Evolutionary conservation across 2,113 vertebrate species (phyloP), one percentile per base, ranked within the genome.

Genomic region (Brevimyrus niger): DNA sequence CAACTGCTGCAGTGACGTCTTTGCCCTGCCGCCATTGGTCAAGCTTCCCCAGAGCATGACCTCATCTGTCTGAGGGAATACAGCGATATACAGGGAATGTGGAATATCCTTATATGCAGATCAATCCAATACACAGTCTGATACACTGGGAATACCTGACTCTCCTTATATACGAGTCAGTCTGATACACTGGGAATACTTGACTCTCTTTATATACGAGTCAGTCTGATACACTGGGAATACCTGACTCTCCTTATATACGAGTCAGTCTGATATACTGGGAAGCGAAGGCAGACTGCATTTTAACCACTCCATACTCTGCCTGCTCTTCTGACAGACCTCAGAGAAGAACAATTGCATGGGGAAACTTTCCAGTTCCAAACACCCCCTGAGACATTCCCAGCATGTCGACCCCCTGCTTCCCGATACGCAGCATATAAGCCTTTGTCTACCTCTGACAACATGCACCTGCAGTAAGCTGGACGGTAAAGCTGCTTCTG

Each of bases 1-100:
- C 21, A 23, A 61, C 19, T 2, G 23, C 83, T 73, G 53, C 23
- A 90, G 89, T 42, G 7, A 21, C 23, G 42, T 4, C 61, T 46
- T 10, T 47, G 15, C 61, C 61, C 19, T 58, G 5, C 7, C 88
- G 61, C 42, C 42, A 69, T 73, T 90, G 86, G 88, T 89, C 91
- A 42, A 89, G 35, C 17, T 27, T 50, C 17, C 80, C 65, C 35
- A 80, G 50, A 88, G 88, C 88, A 82, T 89, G 92, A 92, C 90
- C 86, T 91, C 38, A 90, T 73, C 80, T 90, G 84, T 46, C 84
- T 88, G 38, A 55, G 80, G 89, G 69, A 85, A 50, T 0, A 50
- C 48, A 50, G 48, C 10, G 48, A 21, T 55, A 21, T 3, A 55
- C 17, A 19, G 1, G 53, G 19, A 55, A 55, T 55, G 1, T 19